Conservation (phyloP, 2,113 vertebrate species). For the Cyanocitta stelleri region DNA sequence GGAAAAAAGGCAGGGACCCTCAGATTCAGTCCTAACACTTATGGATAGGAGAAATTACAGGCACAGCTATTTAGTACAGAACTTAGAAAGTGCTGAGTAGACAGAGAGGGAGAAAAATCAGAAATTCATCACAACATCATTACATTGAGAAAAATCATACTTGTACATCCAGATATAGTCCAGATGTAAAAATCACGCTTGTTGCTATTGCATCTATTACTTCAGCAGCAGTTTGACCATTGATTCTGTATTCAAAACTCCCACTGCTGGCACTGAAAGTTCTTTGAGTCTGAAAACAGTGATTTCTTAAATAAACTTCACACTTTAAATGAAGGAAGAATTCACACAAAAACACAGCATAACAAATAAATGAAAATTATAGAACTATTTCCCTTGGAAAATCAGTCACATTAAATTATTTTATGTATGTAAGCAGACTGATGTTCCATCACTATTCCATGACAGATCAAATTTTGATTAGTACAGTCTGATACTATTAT, state of each 20-base stretch:
- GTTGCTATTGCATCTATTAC: neutral
- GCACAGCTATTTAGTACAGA: neutral
- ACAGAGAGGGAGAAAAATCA: neutral
- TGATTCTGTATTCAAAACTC: neutral
- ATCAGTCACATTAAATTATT: neutral
- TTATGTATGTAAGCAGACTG: neutral
- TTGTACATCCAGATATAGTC: neutral
- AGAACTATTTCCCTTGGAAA: neutral
- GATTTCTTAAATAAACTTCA: neutral
- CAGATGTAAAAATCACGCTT: neutral
- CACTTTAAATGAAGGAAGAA: neutral
- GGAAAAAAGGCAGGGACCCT: neutral
- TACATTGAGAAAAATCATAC: neutral
- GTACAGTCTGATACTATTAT: neutral
- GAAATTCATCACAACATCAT: neutral
- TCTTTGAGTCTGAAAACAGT: neutral
- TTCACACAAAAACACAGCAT: neutral
- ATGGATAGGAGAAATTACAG: neutral
- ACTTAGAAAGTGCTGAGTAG: neutral
- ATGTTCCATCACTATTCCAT: neutral
- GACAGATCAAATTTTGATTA: neutral
- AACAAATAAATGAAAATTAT: neutral
- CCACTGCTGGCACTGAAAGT: neutral
- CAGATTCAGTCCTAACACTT: neutral
- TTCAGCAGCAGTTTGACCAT: neutral